These are phyloP conservation scores for Drosophila nigrodunni DNA, from an alignment of 1,140 invertebrate species.

Conservation along the genomic window DNA sequence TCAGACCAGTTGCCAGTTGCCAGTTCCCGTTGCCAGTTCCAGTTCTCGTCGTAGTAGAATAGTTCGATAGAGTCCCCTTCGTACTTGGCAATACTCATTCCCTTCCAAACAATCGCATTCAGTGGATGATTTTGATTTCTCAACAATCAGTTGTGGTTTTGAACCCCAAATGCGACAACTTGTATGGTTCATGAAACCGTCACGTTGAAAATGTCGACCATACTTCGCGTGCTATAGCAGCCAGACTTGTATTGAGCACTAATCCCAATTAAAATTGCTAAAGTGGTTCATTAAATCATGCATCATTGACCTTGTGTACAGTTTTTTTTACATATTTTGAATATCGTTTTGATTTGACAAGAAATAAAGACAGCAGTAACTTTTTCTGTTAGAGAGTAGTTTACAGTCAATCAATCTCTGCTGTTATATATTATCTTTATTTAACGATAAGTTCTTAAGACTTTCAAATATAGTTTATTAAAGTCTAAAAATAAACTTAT, in stretches of 20 bases:
- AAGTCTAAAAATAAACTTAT: too few species aligned
- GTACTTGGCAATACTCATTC: background rate
- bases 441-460: too few species aligned
- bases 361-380: too few species aligned
- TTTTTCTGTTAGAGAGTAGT: too few species aligned
- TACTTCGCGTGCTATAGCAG: background rate
- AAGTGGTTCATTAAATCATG: too few species aligned
- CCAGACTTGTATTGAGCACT: slow-evolving; percentile 5
- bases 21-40: slow-evolving; percentile 10
- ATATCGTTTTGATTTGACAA: too few species aligned
- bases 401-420: too few species aligned
- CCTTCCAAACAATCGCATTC: slow-evolving; percentile 8
- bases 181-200: slow-evolving; percentile 1
- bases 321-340: too few species aligned
- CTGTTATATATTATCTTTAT: too few species aligned
- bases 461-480: too few species aligned
- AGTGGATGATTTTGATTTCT: slow-evolving; percentile 16
- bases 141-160: slow-evolving; percentile 14
- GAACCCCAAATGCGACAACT: slow-evolving; percentile 13
- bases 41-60: slow-evolving; percentile 1
- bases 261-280: too few species aligned
- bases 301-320: too few species aligned
- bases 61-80: slow-evolving; percentile 9
- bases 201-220: slow-evolving; percentile 7
- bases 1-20: slow-evolving; percentile 13